Evolutionary conservation across 2,113 vertebrate genomes (phyloP), one percentile per base, ranked within the genome.

Genomic region (Malurus elegans): DNA sequence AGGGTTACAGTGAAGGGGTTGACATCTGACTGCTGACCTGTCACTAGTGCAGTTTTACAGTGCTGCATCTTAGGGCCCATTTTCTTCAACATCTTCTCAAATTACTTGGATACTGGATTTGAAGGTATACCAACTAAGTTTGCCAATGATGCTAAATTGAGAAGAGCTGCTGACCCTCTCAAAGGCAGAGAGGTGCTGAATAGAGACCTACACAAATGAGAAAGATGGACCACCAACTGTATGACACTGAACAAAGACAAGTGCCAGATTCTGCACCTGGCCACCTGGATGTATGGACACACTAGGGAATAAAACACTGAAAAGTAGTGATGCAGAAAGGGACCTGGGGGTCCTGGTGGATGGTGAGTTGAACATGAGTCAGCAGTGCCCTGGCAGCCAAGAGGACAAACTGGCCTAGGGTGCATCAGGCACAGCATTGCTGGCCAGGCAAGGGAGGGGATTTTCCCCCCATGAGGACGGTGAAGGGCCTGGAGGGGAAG

Each of bases 391-490:
- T 28, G 40, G 40, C 28, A 62, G 69, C n/a, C 69, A 64, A 40
- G 14, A 38, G 23, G 14, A 23, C n/a, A 40, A 64, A 5, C 11
- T 1, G 29, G 18, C n/a, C 50, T n/a, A 29, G n/a, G 4, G 2
- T 5, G 12, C 19, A 48, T 48, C 34, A 65, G 24, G 42, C n/a
- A 47, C 12, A 15, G 60, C 50, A 65, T 3, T 3, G 1, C 42
- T 50, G 40, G 42, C 50, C 1, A 0, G 29, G 42, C 6, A 29
- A 65, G 4, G 24, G 34, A 48, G 51, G 34, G 50, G 34, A 56
- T 1, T 54, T 23, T 47, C 11, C n/a, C 0, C 0, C 14, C 23
- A 26, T 0, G 0, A 65, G 9, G 14, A 40, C 29, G 29, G 26
- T 44, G 36, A 36, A 69, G 9, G 26, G 38, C 32, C 45, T 32